These are phyloP conservation scores for Myripristis jacobus DNA, from an alignment of 2,797 vertebrate species.

Conservation along the genomic window DNA sequence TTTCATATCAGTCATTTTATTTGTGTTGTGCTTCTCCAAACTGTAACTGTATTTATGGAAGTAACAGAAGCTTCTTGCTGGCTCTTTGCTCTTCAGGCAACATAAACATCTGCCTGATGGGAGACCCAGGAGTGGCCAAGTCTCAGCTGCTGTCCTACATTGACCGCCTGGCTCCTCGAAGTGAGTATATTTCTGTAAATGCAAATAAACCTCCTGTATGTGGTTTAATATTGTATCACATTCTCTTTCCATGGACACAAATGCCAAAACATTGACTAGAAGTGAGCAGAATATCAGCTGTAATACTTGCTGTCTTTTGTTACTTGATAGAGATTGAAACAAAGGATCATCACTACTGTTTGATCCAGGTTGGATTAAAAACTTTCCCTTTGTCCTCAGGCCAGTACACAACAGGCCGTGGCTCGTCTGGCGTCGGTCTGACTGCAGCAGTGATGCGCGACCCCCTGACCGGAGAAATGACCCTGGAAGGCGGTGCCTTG, in stretches of 20 bases:
- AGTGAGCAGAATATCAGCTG: neutral
- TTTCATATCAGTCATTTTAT: neutral
- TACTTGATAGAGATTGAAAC: too few species aligned
- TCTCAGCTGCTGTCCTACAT: constrained; percentile 97
- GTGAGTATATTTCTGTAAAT: constrained; percentile 81
- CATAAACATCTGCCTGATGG: constrained; percentile 96
- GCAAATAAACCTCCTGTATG: neutral
- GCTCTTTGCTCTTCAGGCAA: constrained; percentile 81
- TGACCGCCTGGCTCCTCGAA: constrained; percentile 92
- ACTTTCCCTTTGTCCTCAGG: constrained; percentile 72
- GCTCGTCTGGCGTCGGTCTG: constrained; percentile 93
- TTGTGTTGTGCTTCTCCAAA: neutral
- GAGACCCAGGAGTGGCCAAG: constrained; percentile 95
- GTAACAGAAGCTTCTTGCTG: constrained; percentile 1
- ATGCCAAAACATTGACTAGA: constrained; percentile 28
- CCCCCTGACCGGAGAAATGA: constrained; percentile 88
- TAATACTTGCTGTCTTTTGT: neutral
- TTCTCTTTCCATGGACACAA: constrained; percentile 22
- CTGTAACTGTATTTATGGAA: neutral
- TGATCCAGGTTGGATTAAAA: neutral
- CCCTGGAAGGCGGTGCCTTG: constrained; percentile 91
- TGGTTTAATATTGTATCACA: constrained; percentile 33
- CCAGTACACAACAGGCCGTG: constrained; percentile 94
- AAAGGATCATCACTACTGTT: too few species aligned
- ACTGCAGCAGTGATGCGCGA: constrained; percentile 94